Evolutionary conservation across 2,888 invertebrate genomes (phyloP).

Genomic region (Cataglyphis livida): DNA sequence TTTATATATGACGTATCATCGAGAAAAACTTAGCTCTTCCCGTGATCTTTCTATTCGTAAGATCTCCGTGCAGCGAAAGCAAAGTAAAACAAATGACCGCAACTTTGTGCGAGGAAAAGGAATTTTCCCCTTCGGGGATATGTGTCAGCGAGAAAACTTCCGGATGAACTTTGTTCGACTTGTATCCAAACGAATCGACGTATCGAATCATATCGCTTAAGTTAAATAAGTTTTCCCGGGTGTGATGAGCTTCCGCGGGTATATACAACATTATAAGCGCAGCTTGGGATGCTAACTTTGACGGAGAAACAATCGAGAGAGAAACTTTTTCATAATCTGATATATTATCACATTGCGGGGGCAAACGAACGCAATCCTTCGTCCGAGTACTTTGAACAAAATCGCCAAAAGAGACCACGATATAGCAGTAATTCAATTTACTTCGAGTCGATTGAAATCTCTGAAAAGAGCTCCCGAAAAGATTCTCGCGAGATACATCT

Average conservation of each 20-base stretch:
- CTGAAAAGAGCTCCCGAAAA: constrained; percentile 8
- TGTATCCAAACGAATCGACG: constrained; percentile 71
- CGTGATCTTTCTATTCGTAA: constrained; percentile 59
- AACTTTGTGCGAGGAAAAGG: constrained; percentile 65
- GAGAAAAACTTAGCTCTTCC: constrained; percentile 60
- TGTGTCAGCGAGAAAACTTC: constrained; percentile 72
- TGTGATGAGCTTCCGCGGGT: constrained; percentile 58
- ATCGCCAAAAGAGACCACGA: neutral
- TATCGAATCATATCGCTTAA: constrained; percentile 75
- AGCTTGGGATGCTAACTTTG: constrained; percentile 22
- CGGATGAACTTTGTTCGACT: constrained; percentile 75
- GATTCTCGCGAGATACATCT: constrained; percentile 6
- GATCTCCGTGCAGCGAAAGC: constrained; percentile 62
- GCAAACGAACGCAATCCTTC: neutral
- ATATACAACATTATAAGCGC: constrained; percentile 45
- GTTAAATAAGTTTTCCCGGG: constrained; percentile 75
- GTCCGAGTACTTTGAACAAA: neutral
- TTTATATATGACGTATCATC: constrained; percentile 9
- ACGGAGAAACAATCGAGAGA: constrained; percentile 45
- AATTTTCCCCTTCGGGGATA: constrained; percentile 71
- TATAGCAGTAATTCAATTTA: constrained; percentile 42
- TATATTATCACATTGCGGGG: constrained; percentile 42
- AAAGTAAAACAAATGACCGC: constrained; percentile 75
- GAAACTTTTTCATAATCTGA: constrained; percentile 61
- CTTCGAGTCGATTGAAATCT: constrained; percentile 34